Evolutionary conservation across 2,113 vertebrate genomes (phyloP).

Genomic region (Plestiodon gilberti): DNA sequence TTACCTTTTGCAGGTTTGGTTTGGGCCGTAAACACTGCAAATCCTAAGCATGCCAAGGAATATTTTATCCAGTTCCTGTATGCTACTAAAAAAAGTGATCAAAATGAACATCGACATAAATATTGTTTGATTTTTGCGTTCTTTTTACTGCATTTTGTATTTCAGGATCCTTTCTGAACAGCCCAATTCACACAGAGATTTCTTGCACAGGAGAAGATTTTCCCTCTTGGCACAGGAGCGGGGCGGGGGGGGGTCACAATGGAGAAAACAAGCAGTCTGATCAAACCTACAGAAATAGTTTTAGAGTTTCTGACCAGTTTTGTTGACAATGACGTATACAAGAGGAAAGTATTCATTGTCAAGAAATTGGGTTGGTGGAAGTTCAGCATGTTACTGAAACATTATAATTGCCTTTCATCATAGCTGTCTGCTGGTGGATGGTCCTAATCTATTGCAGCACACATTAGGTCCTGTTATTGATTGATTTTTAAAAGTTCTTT

Average conservation of each 20-base stretch:
- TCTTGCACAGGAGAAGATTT: background rate
- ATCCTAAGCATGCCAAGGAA: background rate
- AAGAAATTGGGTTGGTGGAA: background rate
- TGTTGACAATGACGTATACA: background rate
- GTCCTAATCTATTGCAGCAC: slow-evolving; percentile 2
- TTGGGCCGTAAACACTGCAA: too few species aligned
- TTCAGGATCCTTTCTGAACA: background rate
- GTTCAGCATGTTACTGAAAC: background rate
- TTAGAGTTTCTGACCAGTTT: background rate
- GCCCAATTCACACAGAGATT: background rate
- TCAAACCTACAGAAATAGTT: background rate
- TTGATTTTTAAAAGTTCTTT: slow-evolving; percentile 34
- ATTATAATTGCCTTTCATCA: background rate
- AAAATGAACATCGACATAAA: background rate
- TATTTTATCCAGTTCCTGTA: background rate
- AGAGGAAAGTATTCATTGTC: background rate
- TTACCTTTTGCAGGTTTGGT: background rate
- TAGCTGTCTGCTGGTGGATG: background rate
- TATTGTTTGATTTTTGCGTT: background rate
- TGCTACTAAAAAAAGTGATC: background rate
- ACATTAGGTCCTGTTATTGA: slow-evolving; percentile 3
- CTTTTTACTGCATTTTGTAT: background rate
- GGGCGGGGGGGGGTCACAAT: background rate
- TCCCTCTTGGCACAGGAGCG: background rate
- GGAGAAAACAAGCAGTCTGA: background rate